Evolutionary conservation across 1,140 invertebrate species (phyloP).

Genomic region (Coptotermes formosanus): DNA sequence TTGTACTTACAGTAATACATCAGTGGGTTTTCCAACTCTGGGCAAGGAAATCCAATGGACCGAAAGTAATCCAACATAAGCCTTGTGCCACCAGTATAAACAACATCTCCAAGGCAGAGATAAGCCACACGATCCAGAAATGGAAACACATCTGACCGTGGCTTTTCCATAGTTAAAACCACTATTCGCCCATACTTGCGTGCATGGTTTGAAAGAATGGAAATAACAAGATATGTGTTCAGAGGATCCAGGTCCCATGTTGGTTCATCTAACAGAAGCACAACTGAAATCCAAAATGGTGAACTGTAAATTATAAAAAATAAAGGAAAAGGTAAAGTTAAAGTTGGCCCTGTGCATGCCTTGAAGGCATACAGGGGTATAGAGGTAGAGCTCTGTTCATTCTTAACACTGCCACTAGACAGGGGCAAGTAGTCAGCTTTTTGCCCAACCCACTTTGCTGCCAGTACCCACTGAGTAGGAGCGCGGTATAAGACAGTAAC

Average conservation of each 20-base stretch:
- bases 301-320: not conserved
- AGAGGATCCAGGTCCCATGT: conserved; percentile 87
- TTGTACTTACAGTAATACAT: conserved; percentile 85
- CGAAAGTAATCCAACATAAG: conserved; percentile 90
- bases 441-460: no score
- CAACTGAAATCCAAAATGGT: conserved; percentile 52
- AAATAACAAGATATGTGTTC: conserved; percentile 88
- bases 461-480: no score
- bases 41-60: conserved; percentile 88
- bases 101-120: conserved; percentile 84
- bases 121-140: conserved; percentile 83
- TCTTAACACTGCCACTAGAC: no score
- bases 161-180: conserved; percentile 88
- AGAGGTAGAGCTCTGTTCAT: not conserved
- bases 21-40: conserved; percentile 86
- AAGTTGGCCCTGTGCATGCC: not conserved
- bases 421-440: no score
- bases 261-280: conserved; percentile 85
- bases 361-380: not conserved
- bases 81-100: conserved; percentile 85
- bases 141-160: conserved; percentile 88
- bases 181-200: conserved; percentile 88
- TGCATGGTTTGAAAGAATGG: conserved; percentile 87
- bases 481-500: no score
- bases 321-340: not conserved